Base-by-base conservation (phyloP, 2,888 invertebrate genomes). In the Eristalis intricaria region DNA sequence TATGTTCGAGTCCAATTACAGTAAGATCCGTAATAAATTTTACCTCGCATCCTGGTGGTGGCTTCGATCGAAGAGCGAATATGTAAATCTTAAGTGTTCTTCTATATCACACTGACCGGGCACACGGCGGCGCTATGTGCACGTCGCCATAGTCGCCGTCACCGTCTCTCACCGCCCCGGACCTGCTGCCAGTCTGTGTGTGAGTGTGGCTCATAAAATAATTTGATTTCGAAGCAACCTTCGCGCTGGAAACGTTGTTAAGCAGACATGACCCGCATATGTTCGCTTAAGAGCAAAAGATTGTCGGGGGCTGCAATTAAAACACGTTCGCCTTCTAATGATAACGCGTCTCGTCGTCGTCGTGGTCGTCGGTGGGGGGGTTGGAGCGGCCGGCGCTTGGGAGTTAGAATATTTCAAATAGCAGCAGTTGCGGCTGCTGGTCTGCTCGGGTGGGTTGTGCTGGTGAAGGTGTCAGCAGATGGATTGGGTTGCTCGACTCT, bases 251-350 rank as follows among this genome's bases (percentile, higher is more conserved):
- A 68, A 68, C 50, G 76, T 77, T 77, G 76, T 77, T 32, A 69
- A 77, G 38, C 68, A 61, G 68, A 77, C 76, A 77, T 77, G 76
- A 35, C 43, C 61, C 15, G 29, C 26, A 19, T 65, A 19, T 82
- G 82, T 76, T 70, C 60, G 29, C 35, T 76, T 82, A 82, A 82
- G 82, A 82, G 82, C 82, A 82, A 82, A 82, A 82, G 66, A 71
- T 65, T 82, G 82, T 82, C 56, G 75, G 75, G 69, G 81, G 82
- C 76, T 82, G 82, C 76, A 82, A 76, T 76, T 70, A 76, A 82
- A 76, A 76, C 75, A 65, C 43, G 82, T 82, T 82, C 19, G 70
- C 82, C 82, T 82, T 76, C 82, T 70, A 82, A 76, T 82, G 82
- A 76, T 82, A 75, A 81, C 69, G 63, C 70, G 32, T 1, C 32